Evolutionary conservation across 2,113 vertebrate species (phyloP).

Genomic region (Mobula birostris): DNA sequence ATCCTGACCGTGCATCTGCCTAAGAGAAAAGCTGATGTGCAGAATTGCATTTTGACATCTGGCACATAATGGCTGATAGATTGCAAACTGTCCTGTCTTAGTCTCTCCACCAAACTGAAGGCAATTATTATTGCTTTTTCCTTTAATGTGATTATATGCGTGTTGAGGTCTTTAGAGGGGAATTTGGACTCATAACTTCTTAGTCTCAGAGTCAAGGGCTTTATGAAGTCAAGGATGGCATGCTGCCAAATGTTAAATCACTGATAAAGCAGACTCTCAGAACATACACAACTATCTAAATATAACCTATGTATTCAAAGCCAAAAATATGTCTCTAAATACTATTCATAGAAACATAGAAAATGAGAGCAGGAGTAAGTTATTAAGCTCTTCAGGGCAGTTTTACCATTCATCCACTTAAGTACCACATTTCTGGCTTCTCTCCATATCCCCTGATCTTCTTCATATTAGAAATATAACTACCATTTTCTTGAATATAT

Average conservation of each 20-base stretch:
- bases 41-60: background rate
- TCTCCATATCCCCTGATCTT: too few relatives aligned
- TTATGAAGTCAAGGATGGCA: background rate
- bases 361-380: too few relatives aligned
- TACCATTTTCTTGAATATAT: too few relatives aligned
- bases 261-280: background rate
- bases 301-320: background rate
- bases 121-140: background rate
- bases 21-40: background rate
- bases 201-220: background rate
- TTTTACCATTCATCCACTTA: too few relatives aligned
- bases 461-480: too few relatives aligned
- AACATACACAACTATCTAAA: conserved; percentile 2
- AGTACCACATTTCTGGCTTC: too few relatives aligned
- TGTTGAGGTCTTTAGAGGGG: background rate
- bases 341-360: background rate
- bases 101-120: background rate
- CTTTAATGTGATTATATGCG: background rate
- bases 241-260: background rate
- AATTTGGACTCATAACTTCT: background rate
- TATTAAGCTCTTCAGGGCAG: too few relatives aligned
- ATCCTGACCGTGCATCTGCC: background rate
- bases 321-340: conserved; percentile 1
- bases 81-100: background rate
- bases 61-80: background rate